Evolutionary conservation across 2,888 invertebrate genomes (phyloP).

Genomic region (Philhelius pedissequus): DNA sequence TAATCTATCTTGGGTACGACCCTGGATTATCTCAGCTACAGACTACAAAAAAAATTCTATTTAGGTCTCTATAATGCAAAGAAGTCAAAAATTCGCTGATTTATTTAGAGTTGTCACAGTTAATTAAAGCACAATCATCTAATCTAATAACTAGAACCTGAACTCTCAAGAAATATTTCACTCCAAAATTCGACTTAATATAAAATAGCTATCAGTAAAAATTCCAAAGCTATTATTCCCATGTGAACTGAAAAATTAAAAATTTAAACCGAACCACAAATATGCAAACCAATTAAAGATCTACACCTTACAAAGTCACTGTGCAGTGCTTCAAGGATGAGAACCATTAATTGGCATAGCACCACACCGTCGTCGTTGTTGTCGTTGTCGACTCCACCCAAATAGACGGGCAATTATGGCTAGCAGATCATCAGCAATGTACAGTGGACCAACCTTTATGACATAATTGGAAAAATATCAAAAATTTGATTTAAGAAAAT

Average conservation of each 20-base stretch:
- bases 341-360: slow-evolving; percentile 20
- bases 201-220: neutral
- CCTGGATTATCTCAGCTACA: too few relatives aligned
- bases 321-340: slow-evolving; percentile 6
- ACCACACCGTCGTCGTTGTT: neutral
- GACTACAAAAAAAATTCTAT: too few relatives aligned
- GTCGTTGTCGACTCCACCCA: slow-evolving; percentile 31
- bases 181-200: neutral
- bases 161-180: too few relatives aligned
- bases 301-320: slow-evolving; percentile 33
- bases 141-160: neutral
- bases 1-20: too few relatives aligned
- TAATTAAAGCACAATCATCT: neutral
- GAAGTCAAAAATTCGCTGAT: too few relatives aligned
- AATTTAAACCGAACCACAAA: slow-evolving; percentile 31
- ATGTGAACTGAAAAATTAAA: neutral
- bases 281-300: slow-evolving; percentile 42
- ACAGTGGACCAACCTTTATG: neutral
- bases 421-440: neutral
- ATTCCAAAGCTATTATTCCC: slow-evolving; percentile 24
- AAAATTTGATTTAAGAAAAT: too few relatives aligned
- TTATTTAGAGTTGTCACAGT: neutral
- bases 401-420: slow-evolving; percentile 39
- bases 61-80: too few relatives aligned
- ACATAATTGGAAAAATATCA: neutral